Percentiles rank a stretch among this genome's conserved stretches.
Evolutionary conservation across 92 coral and sea anemone genomes (phyloP).

Genomic region (Palythoa caribaeorum): DNA sequence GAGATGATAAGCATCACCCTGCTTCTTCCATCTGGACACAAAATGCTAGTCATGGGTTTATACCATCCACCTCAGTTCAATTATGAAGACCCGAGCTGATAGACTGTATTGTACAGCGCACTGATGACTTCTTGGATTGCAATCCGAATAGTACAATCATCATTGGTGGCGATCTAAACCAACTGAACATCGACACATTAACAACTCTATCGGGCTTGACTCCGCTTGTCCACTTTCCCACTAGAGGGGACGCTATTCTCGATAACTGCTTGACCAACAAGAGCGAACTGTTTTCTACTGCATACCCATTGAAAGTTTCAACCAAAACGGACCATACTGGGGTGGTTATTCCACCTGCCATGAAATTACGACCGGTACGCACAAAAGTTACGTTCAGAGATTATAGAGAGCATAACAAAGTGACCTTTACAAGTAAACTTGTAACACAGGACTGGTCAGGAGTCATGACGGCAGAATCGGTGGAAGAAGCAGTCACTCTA

Average conservation of each 20-base stretch:
- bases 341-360: conserved; percentile 15
- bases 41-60: conserved; percentile 20
- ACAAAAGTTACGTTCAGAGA: conserved; percentile 17
- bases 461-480: conserved; percentile 25
- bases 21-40: conserved; percentile 22
- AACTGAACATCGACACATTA: conserved; percentile 30
- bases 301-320: conserved; percentile 17
- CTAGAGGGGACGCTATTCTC: conserved; percentile 13
- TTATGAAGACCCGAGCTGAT: conserved; percentile 48
- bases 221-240: conserved; percentile 27
- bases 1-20: conserved; percentile 32
- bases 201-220: conserved; percentile 14
- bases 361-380: conserved; percentile 21
- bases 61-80: conserved; percentile 50
- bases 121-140: conserved; percentile 24
- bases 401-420: conserved; percentile 29
- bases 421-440: conserved; percentile 18
- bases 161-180: conserved; percentile 58
- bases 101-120: conserved; percentile 32
- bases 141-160: conserved; percentile 48
- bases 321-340: conserved; percentile 31
- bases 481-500: conserved; percentile 11
- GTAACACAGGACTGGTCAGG: not conserved
- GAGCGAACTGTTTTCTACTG: conserved; percentile 12
- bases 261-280: conserved; percentile 18